A percentile compares a stretch with the other conserved stretches of the same genome.
phyloP scores from a whole-genome alignment of 1,140 invertebrate species.

The Philopotamus ludificatus region DNA sequence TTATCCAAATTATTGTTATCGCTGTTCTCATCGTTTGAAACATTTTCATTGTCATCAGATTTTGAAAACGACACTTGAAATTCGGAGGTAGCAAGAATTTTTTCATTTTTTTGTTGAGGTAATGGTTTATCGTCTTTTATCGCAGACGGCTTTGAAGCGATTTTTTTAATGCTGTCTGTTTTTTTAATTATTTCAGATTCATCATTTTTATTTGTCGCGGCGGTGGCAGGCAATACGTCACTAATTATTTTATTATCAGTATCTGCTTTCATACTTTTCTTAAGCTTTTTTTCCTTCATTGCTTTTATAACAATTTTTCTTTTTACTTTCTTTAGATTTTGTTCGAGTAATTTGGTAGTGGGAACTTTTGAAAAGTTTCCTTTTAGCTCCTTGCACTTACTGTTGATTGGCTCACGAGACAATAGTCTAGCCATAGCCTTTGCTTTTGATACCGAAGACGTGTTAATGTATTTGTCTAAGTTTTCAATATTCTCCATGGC shows the following conservation, averaged over 20 bases:
- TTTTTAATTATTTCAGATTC: no score
- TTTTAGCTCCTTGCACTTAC: slow-evolving; percentile 22
- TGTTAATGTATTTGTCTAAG: slow-evolving; percentile 34
- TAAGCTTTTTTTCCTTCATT: slow-evolving; percentile 26
- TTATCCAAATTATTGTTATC: background rate
- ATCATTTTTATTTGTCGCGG: no score
- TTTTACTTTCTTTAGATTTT: slow-evolving; percentile 26
- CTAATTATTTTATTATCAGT: slow-evolving; percentile 7
- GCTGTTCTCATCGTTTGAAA: slow-evolving; percentile 1
- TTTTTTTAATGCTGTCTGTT: no score
- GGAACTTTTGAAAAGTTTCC: slow-evolving; percentile 30
- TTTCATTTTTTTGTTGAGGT: slow-evolving; percentile 1
- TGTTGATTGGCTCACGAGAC: slow-evolving; percentile 26
- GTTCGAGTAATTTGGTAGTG: slow-evolving; percentile 30
- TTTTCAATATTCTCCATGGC: slow-evolving; percentile 33
- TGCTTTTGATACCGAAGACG: slow-evolving; percentile 30
- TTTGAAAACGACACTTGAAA: no score
- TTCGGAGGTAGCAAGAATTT: background rate
- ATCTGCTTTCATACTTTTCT: slow-evolving; percentile 7
- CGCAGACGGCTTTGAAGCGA: background rate
- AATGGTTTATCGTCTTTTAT: background rate
- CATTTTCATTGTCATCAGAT: slow-evolving; percentile 1
- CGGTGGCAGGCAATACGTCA: no score
- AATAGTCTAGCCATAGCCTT: slow-evolving; percentile 35
- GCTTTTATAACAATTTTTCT: no score